Conservation (phyloP, 2,797 vertebrate genomes). For the Sebastiscus albofasciatus region DNA sequence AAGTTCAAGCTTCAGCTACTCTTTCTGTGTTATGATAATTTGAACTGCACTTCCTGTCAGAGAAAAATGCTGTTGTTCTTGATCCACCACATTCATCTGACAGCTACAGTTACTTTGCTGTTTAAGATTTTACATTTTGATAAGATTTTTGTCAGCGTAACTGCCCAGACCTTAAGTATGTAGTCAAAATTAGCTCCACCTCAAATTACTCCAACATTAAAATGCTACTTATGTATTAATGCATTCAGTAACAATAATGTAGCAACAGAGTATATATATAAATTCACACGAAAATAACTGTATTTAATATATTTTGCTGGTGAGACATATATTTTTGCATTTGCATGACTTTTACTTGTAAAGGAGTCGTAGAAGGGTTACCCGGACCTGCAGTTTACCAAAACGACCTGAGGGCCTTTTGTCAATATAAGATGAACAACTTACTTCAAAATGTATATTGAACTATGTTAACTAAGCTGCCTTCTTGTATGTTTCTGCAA, state of each 20-base stretch:
- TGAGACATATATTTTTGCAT: no score
- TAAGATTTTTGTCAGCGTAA: background rate
- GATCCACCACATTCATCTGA: background rate
- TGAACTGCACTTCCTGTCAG: no score
- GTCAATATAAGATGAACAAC: background rate
- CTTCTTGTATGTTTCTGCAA: background rate
- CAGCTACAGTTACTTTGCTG: background rate
- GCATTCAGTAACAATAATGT: background rate
- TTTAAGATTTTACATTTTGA: background rate
- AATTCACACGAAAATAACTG: no score
- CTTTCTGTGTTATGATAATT: background rate
- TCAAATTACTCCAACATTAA: background rate
- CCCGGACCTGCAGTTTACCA: background rate
- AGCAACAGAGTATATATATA: background rate
- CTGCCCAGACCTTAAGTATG: no score
- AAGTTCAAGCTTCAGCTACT: background rate
- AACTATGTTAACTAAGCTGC: background rate
- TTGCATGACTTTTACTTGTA: no score
- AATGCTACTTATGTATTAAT: background rate
- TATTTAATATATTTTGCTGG: no score
- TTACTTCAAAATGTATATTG: background rate
- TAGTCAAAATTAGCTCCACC: background rate
- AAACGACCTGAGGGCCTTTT: background rate
- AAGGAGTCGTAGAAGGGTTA: no score
- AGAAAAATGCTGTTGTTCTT: no score